Percentiles rank a stretch among this genome's conserved stretches.
Conservation (phyloP, 2,888 invertebrate species). For the Rhogogaster chlorosoma region DNA sequence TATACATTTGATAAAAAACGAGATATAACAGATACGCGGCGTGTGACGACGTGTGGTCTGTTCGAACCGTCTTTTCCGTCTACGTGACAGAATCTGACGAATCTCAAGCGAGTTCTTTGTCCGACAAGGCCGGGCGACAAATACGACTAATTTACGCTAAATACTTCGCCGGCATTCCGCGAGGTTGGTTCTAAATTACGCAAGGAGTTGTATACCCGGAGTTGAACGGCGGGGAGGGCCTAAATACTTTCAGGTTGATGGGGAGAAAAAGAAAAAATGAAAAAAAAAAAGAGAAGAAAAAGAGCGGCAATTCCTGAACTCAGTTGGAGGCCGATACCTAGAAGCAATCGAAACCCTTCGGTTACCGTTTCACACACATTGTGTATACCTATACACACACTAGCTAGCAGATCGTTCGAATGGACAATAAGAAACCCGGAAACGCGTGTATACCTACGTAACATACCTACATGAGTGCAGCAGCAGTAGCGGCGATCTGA, state of each 20-base stretch:
- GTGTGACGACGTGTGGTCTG: slow-evolving; percentile 3
- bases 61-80: not conserved
- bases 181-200: slow-evolving; percentile 10
- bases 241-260: slow-evolving; percentile 3
- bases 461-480: slow-evolving; percentile 16
- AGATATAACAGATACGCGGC: not conserved
- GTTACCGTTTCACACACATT: slow-evolving; percentile 19
- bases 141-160: slow-evolving; percentile 25
- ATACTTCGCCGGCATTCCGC: slow-evolving; percentile 13
- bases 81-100: slow-evolving; percentile 23
- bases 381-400: not conserved
- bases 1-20: not conserved
- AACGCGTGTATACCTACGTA: not conserved
- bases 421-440: slow-evolving; percentile 22
- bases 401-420: not conserved
- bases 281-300: not conserved
- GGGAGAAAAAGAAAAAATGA: not conserved
- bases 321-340: slow-evolving; percentile 8
- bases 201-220: not conserved
- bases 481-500: slow-evolving; percentile 6
- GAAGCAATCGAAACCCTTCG: slow-evolving; percentile 28
- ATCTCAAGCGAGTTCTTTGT: slow-evolving; percentile 13
- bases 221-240: not conserved
- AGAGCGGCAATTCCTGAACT: not conserved
- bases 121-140: not conserved